Evolutionary conservation across 2,888 invertebrate genomes (phyloP), one percentile per base, ranked within the genome.

Genomic region (Sabatieria punctata): DNA sequence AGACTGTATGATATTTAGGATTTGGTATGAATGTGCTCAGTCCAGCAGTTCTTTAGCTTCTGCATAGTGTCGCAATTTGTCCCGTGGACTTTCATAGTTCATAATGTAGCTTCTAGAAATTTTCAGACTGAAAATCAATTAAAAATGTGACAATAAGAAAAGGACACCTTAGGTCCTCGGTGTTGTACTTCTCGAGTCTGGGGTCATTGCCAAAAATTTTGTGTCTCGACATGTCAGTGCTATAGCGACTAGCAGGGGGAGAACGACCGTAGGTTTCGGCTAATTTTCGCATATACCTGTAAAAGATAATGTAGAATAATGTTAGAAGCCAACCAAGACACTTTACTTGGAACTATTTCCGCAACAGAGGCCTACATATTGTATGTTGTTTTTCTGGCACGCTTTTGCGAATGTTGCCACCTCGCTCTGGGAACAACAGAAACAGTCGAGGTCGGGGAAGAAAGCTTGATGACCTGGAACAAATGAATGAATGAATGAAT

Each of bases 351-450:
- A 50, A 1, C 56, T 47, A 46, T 57, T 57, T 15, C 64, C 64
- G 46, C 64, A 64, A 47, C 64, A 64, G 25, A 64, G 25, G 19
- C 42, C 18, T 1, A 63, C 49, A 47, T 64, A 64, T 45, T 58
- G 55, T 6, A 60, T 51, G 1, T 60, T 60, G 2, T 61, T 49
- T 1, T 53, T 53, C 43, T 55, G 53, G 24, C 57, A 54, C 43
- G 57, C 52, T 23, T 49, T 22, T 3, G 60, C 61, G 47, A 64
- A 62, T 22, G 57, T 41, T 2, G 48, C 48, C 11, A 65, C 57
- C 27, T 60, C 57, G 4, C 50, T 47, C 8, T 57, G 50, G 6
- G 55, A 48, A 42, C 59, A 56, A 13, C 51, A 45, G 33, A 49
- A 52, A n/a, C 56, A 48, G 4, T 50, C 44, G 25, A 63, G 42